Evolutionary conservation across 2,113 vertebrate species (phyloP).

Genomic region (Syngnathus typhle): DNA sequence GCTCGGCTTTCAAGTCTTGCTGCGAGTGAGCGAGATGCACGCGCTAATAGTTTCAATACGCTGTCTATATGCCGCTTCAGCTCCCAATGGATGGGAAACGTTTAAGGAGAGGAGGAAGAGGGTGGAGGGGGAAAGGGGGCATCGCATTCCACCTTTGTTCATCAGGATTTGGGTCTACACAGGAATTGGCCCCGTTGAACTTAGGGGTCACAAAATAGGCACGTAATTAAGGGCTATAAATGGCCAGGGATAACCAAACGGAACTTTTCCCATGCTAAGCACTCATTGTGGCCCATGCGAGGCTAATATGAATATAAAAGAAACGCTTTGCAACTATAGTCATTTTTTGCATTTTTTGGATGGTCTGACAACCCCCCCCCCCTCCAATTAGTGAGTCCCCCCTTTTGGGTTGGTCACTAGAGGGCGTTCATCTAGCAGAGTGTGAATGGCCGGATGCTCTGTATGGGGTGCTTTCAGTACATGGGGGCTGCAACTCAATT

Average conservation of each 20-base stretch:
- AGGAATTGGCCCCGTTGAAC: constrained; percentile 71
- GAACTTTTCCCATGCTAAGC: constrained; percentile 63
- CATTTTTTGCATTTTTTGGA: background rate
- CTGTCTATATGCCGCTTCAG: constrained; percentile 59
- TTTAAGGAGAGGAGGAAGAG: constrained; percentile 54
- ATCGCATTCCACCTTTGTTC: constrained; percentile 72
- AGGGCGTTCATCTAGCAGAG: constrained; percentile 63
- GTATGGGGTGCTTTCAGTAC: background rate
- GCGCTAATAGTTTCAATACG: constrained; percentile 65
- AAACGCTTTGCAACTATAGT: background rate
- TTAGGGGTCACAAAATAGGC: constrained; percentile 72
- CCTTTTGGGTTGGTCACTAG: constrained; percentile 62
- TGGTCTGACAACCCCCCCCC: too few relatives aligned
- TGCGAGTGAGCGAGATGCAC: constrained; percentile 11
- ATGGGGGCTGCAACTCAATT: background rate
- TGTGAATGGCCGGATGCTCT: background rate
- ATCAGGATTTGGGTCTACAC: constrained; percentile 61
- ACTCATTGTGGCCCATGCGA: constrained; percentile 15
- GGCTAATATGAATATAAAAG: background rate
- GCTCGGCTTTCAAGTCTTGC: constrained; percentile 16
- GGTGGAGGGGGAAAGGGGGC: constrained; percentile 20
- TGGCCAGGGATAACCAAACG: constrained; percentile 58
- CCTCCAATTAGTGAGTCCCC: background rate
- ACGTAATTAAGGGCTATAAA: constrained; percentile 74
- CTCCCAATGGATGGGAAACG: constrained; percentile 65